Base-by-base conservation (phyloP, 2,888 invertebrate species). In the Meteorus cinctellus region DNA sequence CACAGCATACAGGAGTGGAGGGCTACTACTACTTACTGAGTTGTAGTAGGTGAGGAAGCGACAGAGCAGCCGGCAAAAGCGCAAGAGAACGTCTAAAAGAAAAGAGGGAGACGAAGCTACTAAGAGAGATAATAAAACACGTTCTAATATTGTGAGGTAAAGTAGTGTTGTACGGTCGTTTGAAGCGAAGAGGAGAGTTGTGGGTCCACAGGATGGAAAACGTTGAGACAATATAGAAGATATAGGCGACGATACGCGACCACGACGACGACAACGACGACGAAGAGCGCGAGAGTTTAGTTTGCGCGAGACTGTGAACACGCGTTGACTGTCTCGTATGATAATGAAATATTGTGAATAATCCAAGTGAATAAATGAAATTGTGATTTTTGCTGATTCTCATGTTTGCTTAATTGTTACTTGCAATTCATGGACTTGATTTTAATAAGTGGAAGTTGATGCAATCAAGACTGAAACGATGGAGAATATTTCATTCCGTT, bases 161-260 rank as follows among this genome's bases (percentile, higher is more conserved):
- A 72, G 41, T 71, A 70, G 65, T 48, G 63, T 66, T 71, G 70
- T 62, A 75, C 65, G 75, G 66, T 75, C 76, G 75, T 73, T 72
- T 73, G 72, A 55, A 29, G 27, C 19, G 45, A 16, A 45, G 36
- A 29, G 41, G 16, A 51, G 41, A 72, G 63, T 14, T 63, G 70
- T 41, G 27, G 55, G 55, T 34, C 70, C 63, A 71, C 71, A 73
- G 65, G 45, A 69, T 70, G 67, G 74, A 72, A 65, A 77, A 75
- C 72, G 77, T 75, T 63, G 29, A 36, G 29, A 19, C 34, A 19
- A 24, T 55, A 77, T 27, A 59, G 48, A 69, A 73, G 41, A 41
- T 41, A 41, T 41, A 75, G 73, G 75, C 75, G 75, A 73, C 68
- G 72, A 77, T 60, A 55, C 63, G 68, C 36, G 45, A 31, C 55